These are phyloP conservation scores for Dynastes tityus DNA, from an alignment of 2,888 invertebrate genomes.

Conservation along the genomic window DNA sequence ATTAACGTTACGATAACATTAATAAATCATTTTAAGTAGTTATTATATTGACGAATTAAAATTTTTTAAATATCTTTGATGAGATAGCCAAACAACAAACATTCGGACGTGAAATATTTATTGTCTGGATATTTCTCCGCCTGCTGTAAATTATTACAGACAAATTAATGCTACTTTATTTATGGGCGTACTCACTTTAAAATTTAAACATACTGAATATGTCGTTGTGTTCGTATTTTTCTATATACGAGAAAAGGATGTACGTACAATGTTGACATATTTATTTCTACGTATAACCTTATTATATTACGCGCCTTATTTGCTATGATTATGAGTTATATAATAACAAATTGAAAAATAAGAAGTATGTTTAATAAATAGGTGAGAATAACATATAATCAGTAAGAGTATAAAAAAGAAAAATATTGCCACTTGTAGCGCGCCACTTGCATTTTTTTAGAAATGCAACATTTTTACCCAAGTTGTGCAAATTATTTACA, in stretches of 20 bases:
- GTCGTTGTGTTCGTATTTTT: background rate
- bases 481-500: too few relatives aligned
- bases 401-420: too few relatives aligned
- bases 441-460: too few relatives aligned
- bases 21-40: constrained; percentile 44
- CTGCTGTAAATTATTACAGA: constrained; percentile 33
- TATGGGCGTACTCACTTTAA: constrained; percentile 19
- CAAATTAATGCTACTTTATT: constrained; percentile 37
- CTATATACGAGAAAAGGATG: background rate
- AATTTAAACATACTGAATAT: constrained; percentile 12
- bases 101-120: constrained; percentile 28
- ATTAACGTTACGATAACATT: constrained; percentile 24
- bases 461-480: too few relatives aligned
- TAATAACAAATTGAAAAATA: too few relatives aligned
- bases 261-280: constrained; percentile 14
- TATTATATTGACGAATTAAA: constrained; percentile 28
- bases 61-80: constrained; percentile 26
- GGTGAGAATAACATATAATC: too few relatives aligned
- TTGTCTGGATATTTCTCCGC: constrained; percentile 19
- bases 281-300: background rate
- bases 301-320: constrained; percentile 12
- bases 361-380: too few relatives aligned
- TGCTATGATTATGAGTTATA: background rate
- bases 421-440: too few relatives aligned
- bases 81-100: constrained; percentile 31